Conservation (phyloP, 2,888 invertebrate genomes). For the Ametastegia equiseti region DNA sequence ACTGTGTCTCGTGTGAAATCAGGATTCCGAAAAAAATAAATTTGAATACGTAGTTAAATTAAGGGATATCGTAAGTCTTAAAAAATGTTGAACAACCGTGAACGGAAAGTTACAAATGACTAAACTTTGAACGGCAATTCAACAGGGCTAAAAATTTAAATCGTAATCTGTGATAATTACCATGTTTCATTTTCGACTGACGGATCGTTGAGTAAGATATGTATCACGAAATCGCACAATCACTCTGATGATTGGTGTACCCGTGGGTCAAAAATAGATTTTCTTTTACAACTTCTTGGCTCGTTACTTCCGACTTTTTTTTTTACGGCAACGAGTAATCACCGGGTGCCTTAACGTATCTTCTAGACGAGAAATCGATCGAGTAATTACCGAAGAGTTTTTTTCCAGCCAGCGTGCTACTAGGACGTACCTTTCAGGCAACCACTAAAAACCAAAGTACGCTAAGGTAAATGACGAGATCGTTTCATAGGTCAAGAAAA, state of each 20-base stretch:
- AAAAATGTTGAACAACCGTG: neutral
- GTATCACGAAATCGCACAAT: conserved; percentile 25
- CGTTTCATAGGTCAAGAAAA: neutral
- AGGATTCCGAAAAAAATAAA: no score
- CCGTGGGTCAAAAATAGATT: neutral
- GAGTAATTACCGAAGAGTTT: conserved; percentile 33
- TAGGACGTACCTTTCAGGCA: neutral
- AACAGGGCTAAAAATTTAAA: neutral
- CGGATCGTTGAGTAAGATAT: neutral
- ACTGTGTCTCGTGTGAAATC: no score
- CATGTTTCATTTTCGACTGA: neutral
- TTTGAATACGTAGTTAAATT: no score
- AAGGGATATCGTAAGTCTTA: neutral
- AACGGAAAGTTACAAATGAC: neutral
- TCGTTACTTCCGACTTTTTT: conserved; percentile 39
- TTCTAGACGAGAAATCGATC: conserved; percentile 35
- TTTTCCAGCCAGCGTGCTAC: neutral
- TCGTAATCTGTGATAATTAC: neutral
- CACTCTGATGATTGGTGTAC: conserved; percentile 31
- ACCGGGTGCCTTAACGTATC: conserved; percentile 9
- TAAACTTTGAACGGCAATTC: neutral
- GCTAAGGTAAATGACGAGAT: no score
- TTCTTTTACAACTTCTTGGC: conserved; percentile 36
- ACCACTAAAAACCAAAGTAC: neutral
- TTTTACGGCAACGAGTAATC: conserved; percentile 33